Base-by-base conservation (phyloP, 1,140 invertebrate species). In the Globodera rostochiensis region DNA sequence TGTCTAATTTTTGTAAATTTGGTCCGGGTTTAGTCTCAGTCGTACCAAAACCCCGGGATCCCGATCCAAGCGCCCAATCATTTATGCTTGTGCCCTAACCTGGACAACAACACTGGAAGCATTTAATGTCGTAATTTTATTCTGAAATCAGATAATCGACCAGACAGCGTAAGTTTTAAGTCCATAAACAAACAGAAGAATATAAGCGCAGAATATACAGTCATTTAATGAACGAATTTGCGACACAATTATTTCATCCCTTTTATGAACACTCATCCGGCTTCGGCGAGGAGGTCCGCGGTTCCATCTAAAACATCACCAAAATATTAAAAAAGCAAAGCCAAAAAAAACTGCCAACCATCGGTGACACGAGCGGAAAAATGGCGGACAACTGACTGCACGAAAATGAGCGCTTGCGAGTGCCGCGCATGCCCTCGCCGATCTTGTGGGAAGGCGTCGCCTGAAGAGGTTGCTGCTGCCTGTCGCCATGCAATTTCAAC, bases 321-420 rank as follows among this genome's bases (percentile, higher is more conserved):
- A 21, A 21, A 36, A 15, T 15, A 75, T 75, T 45, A 19, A 50
- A 50, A 45, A 49, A 3, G 11, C 21, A 4, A 13, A 25, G 19
- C 7, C 2, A 7, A 19, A 13, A 6, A 19, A 15, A 75, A 75
- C 7, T 15, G 36, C 73, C 21, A 8, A 77, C 76, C 21, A 67
- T 49, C 47, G 46, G 57, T 11, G 77, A 15, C 11, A 7, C n/a
- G 7, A 78, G n/a, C 19, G 77, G 77, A 70, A 25, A 36, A 19
- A 78, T 78, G 47, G 46, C 53, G 19, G 50, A 64, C 46, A 78
- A 53, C 47, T 78, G 57, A 25, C 77, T 69, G 9, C 25, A 25
- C 25, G 77, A 78, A 69, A 78, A 50, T 6, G 77, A 78, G 8
- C 77, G 77, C n/a, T 78, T 78, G 6, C 77, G 25, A 69, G 53